phyloP scores from a whole-genome alignment of 2,113 vertebrate species.

The Menidia beryllina region DNA sequence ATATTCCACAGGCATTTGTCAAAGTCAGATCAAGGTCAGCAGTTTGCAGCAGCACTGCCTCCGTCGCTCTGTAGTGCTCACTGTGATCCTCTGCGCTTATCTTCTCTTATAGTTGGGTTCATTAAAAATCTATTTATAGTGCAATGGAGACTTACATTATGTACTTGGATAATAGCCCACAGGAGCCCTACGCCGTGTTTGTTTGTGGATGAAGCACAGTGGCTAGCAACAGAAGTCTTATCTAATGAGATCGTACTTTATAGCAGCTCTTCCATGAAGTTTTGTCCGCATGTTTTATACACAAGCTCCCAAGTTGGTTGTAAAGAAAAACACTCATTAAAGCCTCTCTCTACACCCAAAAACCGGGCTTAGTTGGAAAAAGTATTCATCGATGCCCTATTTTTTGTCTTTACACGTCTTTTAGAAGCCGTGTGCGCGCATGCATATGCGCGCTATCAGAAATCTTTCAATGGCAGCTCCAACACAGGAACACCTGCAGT shows the following conservation, averaged over 20 bases:
- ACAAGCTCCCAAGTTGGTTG: neutral
- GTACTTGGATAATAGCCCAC: slow-evolving; percentile 21
- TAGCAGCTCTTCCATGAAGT: neutral
- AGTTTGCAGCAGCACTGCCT: slow-evolving; percentile 58
- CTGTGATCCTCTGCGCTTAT: slow-evolving; percentile 44
- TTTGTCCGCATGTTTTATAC: slow-evolving; percentile 1
- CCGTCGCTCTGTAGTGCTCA: slow-evolving; percentile 38
- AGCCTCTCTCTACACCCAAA: slow-evolving; percentile 1
- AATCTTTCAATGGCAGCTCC: neutral
- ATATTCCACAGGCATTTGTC: slow-evolving; percentile 77
- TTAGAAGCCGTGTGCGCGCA: slow-evolving; percentile 1
- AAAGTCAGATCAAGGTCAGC: slow-evolving; percentile 78
- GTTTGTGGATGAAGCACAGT: slow-evolving; percentile 28
- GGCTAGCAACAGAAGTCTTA: slow-evolving; percentile 8
- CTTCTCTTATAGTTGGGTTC: slow-evolving; percentile 38
- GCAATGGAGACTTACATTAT: slow-evolving; percentile 26
- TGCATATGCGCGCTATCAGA: neutral
- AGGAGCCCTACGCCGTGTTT: slow-evolving; percentile 3
- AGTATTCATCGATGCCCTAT: neutral
- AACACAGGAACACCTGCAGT: slow-evolving; percentile 49
- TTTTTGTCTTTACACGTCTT: slow-evolving; percentile 4
- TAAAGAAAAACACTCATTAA: neutral
- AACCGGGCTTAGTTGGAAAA: slow-evolving; percentile 1
- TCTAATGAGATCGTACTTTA: slow-evolving; percentile 1
- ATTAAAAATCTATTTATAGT: slow-evolving; percentile 60